Evolutionary conservation across 2,797 vertebrate genomes (phyloP), one percentile per base, ranked within the genome.

Genomic region (Xiphophorus birchmanni): DNA sequence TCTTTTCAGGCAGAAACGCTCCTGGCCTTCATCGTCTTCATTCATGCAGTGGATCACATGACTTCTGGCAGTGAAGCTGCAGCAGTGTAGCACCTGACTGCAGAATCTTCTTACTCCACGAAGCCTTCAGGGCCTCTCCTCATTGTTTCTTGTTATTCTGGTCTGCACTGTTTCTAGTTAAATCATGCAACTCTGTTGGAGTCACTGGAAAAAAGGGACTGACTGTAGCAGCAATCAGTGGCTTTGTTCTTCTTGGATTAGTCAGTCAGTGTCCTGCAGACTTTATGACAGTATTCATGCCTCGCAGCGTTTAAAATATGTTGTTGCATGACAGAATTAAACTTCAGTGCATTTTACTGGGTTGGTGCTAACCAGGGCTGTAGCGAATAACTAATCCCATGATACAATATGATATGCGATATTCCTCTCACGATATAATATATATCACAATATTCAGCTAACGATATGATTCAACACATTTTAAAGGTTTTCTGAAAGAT

Each of bases 1-100:
- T 7, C 11, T 9, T 45, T 29, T 72, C 69, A 50, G 45, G 42
- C 67, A 75, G 78, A 54, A 65, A 44, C 40, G n/a, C 29, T 76
- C 21, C 72, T 21, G 11, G 23, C 48, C 52, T 26, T 63, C 2
- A 23, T 67, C n/a, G 23, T 47, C 42, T 45, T 47, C 32, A 48
- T 67, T 67, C 47, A 35, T 40, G n/a, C 4, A 65, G 2, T 37
- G 60, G 37, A 44, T 80, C 75, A 80, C 40, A 73, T 74, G 76
- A 78, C 65, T 35, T 6, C 29, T 47, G 29, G 72, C 21, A n/a
- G 74, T 37, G 0, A 45, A 58, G 2, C 18, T 45, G 50, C 65
- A 48, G 13, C 32, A 54, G 21, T 29, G 5, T 4, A 65, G 32
- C 78, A 65, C 56, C 56, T 74, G 56, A 80, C 45, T 48, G 40